These are phyloP conservation scores for Phataginus tetradactyla DNA, from an alignment of 2,797 vertebrate genomes.

Conservation along the genomic window DNA sequence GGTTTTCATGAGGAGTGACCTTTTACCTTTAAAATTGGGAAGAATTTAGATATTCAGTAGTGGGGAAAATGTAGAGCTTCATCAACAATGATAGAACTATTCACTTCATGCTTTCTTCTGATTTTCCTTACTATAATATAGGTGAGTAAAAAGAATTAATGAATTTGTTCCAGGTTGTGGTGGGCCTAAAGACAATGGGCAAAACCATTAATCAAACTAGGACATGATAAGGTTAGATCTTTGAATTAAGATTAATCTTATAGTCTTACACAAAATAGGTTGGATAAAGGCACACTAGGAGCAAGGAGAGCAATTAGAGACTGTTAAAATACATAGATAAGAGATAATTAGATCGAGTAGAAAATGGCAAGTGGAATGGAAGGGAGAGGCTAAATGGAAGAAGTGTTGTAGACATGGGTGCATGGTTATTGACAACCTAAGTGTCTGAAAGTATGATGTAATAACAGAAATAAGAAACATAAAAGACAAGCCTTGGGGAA, in stretches of 20 bases:
- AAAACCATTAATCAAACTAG: background rate
- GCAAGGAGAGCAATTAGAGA: background rate
- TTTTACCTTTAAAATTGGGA: background rate
- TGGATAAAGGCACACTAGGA: background rate
- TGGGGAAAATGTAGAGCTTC: background rate
- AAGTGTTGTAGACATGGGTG: background rate
- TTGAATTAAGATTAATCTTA: background rate
- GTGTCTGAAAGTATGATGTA: background rate
- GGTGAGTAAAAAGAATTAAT: background rate
- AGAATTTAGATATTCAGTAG: background rate
- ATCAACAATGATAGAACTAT: background rate
- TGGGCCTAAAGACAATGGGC: background rate
- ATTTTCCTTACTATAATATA: background rate
- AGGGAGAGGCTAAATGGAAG: background rate
- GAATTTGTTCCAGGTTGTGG: background rate
- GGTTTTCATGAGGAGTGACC: background rate
- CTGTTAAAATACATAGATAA: background rate
- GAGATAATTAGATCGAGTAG: background rate
- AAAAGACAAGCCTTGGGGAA: background rate
- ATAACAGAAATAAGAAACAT: background rate
- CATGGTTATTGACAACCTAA: background rate
- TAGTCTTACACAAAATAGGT: background rate
- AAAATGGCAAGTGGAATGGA: background rate
- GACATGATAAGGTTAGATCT: background rate
- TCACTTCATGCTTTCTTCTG: too few relatives aligned